phyloP scores from a whole-genome alignment of 2,113 vertebrate species.

The Tautogolabrus adspersus region DNA sequence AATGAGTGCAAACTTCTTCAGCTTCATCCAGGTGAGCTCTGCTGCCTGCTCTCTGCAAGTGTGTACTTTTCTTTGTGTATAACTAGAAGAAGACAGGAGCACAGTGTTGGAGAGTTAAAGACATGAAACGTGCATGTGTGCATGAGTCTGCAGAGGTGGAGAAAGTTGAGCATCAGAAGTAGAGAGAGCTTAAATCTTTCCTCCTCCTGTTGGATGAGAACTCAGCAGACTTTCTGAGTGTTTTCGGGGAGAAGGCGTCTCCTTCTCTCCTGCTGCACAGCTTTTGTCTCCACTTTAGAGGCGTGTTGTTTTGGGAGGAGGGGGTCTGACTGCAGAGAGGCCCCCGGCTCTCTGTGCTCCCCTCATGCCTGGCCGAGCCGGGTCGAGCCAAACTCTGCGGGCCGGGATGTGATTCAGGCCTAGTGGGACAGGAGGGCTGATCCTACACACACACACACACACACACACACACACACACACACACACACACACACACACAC shows the following conservation, averaged over 20 bases:
- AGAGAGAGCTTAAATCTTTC: no score
- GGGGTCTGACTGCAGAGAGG: conserved; percentile 35
- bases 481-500: no score
- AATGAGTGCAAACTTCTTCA: conserved; percentile 27
- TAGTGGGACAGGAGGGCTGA: conserved; percentile 30
- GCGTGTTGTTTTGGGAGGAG: conserved; percentile 42
- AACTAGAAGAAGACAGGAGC: no score
- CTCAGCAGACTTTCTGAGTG: not conserved
- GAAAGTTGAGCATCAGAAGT: no score
- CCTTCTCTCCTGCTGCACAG: conserved; percentile 1
- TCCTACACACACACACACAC: conserved; percentile 14
- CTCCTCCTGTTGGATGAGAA: no score
- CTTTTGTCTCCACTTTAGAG: conserved; percentile 49
- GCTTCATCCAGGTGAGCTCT: conserved; percentile 19
- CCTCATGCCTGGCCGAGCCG: conserved; percentile 21
- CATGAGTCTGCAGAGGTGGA: not conserved
- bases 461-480: conserved; percentile 8
- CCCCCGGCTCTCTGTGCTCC: conserved; percentile 11
- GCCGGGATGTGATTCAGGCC: conserved; percentile 53
- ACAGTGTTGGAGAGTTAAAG: not conserved
- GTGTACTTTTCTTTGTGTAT: no score
- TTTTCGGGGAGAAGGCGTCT: conserved; percentile 44
- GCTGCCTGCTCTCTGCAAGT: not conserved
- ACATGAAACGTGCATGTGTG: no score
- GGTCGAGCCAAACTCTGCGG: conserved; percentile 36